Evolutionary conservation across 2,797 vertebrate species (phyloP).

Genomic region (Odontamblyopus rebecca): DNA sequence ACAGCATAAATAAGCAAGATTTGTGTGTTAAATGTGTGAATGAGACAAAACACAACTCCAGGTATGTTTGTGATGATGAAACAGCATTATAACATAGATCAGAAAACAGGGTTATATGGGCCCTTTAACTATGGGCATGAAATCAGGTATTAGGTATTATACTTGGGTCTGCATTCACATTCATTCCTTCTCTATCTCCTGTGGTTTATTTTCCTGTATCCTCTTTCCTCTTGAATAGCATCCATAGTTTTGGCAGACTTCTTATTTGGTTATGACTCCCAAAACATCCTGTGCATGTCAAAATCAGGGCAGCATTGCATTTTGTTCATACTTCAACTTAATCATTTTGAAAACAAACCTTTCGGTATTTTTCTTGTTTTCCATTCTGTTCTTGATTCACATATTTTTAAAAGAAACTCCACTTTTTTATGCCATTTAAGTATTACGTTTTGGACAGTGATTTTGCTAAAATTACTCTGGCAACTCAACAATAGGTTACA

Average conservation of each 20-base stretch:
- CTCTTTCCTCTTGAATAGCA: background rate
- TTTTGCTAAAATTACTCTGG: conserved; percentile 16
- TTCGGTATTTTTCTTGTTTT: background rate
- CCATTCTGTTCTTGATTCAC: background rate
- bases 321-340: background rate
- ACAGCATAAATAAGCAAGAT: too few relatives aligned
- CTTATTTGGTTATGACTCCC: conserved; percentile 1
- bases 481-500: background rate
- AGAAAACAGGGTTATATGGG: too few relatives aligned
- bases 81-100: too few relatives aligned
- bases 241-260: conserved; percentile 3
- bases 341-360: conserved; percentile 1
- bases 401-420: background rate
- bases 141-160: background rate
- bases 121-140: too few relatives aligned
- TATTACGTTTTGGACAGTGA: background rate
- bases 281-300: conserved; percentile 5
- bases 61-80: too few relatives aligned
- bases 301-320: background rate
- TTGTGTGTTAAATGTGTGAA: too few relatives aligned
- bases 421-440: background rate
- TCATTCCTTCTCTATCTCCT: background rate
- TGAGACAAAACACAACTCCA: too few relatives aligned
- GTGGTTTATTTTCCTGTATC: conserved; percentile 11
- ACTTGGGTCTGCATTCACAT: background rate